Evolutionary conservation across 1,140 invertebrate genomes (phyloP).

Genomic region (Dinothrombium tinctorium): DNA sequence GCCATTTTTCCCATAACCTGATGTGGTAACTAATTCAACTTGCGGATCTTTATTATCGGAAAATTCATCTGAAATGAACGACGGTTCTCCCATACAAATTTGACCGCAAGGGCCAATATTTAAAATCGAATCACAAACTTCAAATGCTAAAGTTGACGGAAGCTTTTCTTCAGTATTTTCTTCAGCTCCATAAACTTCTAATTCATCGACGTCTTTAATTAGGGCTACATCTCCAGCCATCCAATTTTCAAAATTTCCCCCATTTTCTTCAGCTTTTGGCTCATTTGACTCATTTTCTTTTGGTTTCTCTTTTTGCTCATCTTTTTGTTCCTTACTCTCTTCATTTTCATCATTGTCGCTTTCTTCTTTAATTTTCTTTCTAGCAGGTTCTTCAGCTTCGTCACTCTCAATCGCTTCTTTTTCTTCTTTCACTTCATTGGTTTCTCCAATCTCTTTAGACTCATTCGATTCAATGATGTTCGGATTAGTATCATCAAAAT

Average conservation of each 20-base stretch:
- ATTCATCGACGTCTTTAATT: conserved; percentile 28
- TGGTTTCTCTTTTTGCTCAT: too few species aligned
- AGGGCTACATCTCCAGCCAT: conserved; percentile 13
- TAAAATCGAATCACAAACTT: conserved; percentile 80
- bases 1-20: conserved; percentile 87
- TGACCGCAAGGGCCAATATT: conserved; percentile 91
- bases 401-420: not conserved
- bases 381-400: not conserved
- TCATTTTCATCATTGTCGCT: conserved; percentile 32
- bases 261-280: too few species aligned
- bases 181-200: conserved; percentile 70
- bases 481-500: conserved; percentile 4
- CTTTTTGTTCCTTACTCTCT: conserved; percentile 9
- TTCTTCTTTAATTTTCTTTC: too few species aligned
- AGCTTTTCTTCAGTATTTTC: not conserved
- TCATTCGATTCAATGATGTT: not conserved
- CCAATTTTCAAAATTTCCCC: conserved; percentile 13
- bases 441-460: not conserved
- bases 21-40: conserved; percentile 80
- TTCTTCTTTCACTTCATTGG: not conserved
- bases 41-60: conserved; percentile 36
- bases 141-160: conserved; percentile 20
- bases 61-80: conserved; percentile 59
- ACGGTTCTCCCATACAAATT: conserved; percentile 47
- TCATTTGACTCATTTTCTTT: too few species aligned